phyloP scores from a whole-genome alignment of 1,140 invertebrate species.

The Sitophilus oryzae region DNA sequence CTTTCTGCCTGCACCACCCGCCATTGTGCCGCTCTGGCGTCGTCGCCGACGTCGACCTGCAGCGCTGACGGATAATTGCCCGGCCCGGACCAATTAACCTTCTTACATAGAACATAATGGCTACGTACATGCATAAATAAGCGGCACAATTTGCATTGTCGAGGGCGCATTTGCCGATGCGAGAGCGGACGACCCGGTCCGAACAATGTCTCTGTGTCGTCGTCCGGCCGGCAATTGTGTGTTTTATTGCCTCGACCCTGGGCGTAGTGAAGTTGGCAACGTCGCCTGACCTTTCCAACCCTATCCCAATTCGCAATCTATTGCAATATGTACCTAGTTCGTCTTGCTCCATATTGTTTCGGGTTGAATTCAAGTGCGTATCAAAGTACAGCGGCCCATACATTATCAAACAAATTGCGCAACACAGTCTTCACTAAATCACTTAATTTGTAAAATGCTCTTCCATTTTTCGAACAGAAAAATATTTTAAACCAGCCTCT shows the following conservation, averaged over 20 bases:
- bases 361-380: no score
- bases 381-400: no score
- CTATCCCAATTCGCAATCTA: no score
- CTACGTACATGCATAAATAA: constrained; percentile 18
- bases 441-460: no score
- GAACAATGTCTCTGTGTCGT: constrained; percentile 11
- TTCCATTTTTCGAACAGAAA: no score
- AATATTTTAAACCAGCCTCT: no score
- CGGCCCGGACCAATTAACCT: constrained; percentile 20
- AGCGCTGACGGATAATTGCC: constrained; percentile 17
- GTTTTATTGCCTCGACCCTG: neutral
- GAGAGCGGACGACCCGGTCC: neutral
- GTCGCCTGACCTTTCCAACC: no score
- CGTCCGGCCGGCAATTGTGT: neutral
- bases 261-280: no score
- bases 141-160: neutral
- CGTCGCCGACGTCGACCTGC: constrained; percentile 3
- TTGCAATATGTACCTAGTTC: no score
- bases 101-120: constrained; percentile 22
- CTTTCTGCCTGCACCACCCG: neutral
- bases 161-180: neutral
- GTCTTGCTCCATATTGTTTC: no score
- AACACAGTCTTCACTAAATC: no score
- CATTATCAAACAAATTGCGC: no score
- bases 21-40: neutral